Evolutionary conservation across 2,888 invertebrate genomes (phyloP).

Genomic region (Cyrtodaria siliqua): DNA sequence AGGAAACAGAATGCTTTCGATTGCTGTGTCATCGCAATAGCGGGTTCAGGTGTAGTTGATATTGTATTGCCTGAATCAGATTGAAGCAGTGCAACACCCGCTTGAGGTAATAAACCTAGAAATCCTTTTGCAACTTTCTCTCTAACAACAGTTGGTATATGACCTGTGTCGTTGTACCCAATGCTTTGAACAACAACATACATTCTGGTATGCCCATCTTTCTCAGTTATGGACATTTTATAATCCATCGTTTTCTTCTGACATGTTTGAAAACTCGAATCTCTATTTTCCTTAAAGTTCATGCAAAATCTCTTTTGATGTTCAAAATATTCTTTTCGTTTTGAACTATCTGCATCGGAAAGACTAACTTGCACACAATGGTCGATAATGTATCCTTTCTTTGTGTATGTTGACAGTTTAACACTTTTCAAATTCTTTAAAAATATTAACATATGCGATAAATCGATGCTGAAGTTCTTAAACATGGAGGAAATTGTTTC

Average conservation of each 20-base stretch:
- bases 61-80: constrained; percentile 40
- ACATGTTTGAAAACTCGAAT: constrained; percentile 8
- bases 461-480: constrained; percentile 24
- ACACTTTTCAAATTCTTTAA: constrained; percentile 30
- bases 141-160: constrained; percentile 53
- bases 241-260: constrained; percentile 26
- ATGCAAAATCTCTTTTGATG: not conserved
- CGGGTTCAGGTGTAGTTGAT: constrained; percentile 57
- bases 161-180: constrained; percentile 65
- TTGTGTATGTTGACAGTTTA: constrained; percentile 37
- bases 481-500: constrained; percentile 21
- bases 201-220: not conserved
- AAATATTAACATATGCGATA: constrained; percentile 48
- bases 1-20: constrained; percentile 70
- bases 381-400: constrained; percentile 29
- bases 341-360: constrained; percentile 4
- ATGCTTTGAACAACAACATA: constrained; percentile 68
- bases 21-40: too few relatives aligned
- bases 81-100: constrained; percentile 66
- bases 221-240: not conserved
- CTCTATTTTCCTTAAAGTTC: constrained; percentile 10
- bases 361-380: constrained; percentile 40
- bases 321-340: constrained; percentile 29
- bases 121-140: constrained; percentile 61
- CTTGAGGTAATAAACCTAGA: constrained; percentile 70